phyloP scores from a whole-genome alignment of 2,797 vertebrate genomes.

The Liasis olivaceus region DNA sequence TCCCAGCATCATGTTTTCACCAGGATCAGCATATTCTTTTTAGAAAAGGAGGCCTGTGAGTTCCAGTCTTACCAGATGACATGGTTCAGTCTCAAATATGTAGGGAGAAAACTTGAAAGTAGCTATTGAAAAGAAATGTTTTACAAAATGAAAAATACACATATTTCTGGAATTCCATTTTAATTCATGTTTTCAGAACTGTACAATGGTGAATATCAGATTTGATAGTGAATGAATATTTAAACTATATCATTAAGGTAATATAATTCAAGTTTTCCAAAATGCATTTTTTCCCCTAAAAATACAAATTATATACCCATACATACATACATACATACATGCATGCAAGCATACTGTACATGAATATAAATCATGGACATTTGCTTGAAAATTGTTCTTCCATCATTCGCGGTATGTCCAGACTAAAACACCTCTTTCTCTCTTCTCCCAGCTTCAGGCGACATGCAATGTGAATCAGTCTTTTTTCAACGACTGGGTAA shows the following conservation, averaged over 20 bases:
- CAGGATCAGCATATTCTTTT: not conserved
- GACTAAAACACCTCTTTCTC: not conserved
- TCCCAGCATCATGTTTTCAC: not conserved
- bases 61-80: not conserved
- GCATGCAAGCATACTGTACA: not conserved
- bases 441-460: constrained; percentile 64
- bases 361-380: not conserved
- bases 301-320: not conserved
- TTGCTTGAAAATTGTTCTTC: not conserved
- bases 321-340: not conserved
- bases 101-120: not conserved
- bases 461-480: constrained; percentile 76
- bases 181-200: not conserved
- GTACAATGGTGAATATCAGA: not conserved
- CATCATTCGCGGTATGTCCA: not conserved
- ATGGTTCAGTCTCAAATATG: not conserved
- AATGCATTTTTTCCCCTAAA: not conserved
- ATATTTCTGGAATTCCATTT: not conserved
- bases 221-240: not conserved
- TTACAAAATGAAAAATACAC: not conserved
- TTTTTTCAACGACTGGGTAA: constrained; percentile 78
- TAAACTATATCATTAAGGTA: not conserved
- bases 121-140: not conserved
- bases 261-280: not conserved
- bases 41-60: not conserved